Base-by-base conservation (phyloP, 2,888 invertebrate species). In the Hirtodrosophila histrioides region DNA sequence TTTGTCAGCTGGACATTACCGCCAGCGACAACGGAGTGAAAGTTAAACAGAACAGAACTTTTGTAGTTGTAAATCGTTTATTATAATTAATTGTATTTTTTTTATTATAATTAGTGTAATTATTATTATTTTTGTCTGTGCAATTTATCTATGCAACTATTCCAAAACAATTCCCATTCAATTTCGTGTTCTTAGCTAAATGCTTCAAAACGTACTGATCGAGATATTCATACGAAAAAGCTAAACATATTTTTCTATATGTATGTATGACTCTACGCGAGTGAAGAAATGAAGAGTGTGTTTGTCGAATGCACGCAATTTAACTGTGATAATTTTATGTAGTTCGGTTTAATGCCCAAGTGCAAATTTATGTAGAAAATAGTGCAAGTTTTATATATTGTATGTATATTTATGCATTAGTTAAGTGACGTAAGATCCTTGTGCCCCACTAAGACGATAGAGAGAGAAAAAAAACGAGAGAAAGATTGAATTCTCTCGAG, bases 1-100 rank as follows among this genome's bases (percentile, higher is more conserved):
- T 89, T 76, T 65, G 81, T 86, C 9, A 86, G 86, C 49, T 91
- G 91, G 91, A 87, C 86, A 3, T 51, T 90, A 60, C 86, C 89
- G 56, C 53, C 86, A 23, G 17, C 70, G n/a, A 55, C 68, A 17
- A 61, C 48, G 51, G 83, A 81, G 27, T 78, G 78, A 50, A 48
- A 37, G 23, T 27, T 44, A 40, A 53, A 11, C 23, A 62, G 23
- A 23, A 41, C 35, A 49, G n/a, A 41, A 46, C 24, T 45, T 57
- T 35, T 48, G 4, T 70, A 74, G 56, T 53, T 74, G 44, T 63
- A 70, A 50, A 50, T 63, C 39, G 41, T 77, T 80, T 74, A 74
- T 64, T 73, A 39, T 62, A 37, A 48, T 56, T 54, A 53, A 55
- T 53, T 39, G 48, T 64, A 56, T 50, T 66, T 36, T 36, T 51